phyloP scores from a whole-genome alignment of 2,797 vertebrate species.

The Anomalospiza imberbis region DNA sequence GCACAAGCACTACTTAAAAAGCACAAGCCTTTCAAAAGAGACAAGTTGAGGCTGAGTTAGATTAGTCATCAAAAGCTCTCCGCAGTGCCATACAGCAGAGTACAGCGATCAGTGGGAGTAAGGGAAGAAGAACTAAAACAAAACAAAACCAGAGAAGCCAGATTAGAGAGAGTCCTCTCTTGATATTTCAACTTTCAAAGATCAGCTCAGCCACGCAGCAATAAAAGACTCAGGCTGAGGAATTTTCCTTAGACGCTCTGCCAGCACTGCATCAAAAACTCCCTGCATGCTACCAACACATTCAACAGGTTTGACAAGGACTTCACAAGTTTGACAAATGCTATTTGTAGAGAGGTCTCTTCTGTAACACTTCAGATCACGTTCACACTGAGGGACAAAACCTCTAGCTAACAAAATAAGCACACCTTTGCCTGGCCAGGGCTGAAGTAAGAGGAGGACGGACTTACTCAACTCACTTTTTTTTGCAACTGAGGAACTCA shows the following conservation, averaged over 20 bases:
- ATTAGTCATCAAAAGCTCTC: not conserved
- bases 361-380: not conserved
- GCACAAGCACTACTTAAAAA: not conserved
- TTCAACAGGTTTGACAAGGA: not conserved
- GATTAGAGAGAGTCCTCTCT: conserved; percentile 10
- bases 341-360: not conserved
- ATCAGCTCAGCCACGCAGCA: conserved; percentile 71
- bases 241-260: conserved; percentile 52
- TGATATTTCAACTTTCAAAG: conserved; percentile 48
- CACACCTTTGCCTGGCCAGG: conserved; percentile 67
- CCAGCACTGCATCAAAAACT: conserved; percentile 36
- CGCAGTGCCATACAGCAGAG: not conserved
- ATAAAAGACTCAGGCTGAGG: conserved; percentile 58
- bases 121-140: not conserved
- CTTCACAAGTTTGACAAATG: not conserved
- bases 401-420: conserved; percentile 53
- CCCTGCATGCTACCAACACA: not conserved
- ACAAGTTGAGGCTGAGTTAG: not conserved
- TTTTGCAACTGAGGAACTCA: not conserved
- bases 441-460: conserved; percentile 41
- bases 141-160: not conserved
- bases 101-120: not conserved
- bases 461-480: not conserved
- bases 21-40: not conserved
- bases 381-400: not conserved